Percentiles rank a stretch among this genome's conserved stretches.
Evolutionary conservation across 2,113 vertebrate species (phyloP).

Genomic region (Octodon degus): DNA sequence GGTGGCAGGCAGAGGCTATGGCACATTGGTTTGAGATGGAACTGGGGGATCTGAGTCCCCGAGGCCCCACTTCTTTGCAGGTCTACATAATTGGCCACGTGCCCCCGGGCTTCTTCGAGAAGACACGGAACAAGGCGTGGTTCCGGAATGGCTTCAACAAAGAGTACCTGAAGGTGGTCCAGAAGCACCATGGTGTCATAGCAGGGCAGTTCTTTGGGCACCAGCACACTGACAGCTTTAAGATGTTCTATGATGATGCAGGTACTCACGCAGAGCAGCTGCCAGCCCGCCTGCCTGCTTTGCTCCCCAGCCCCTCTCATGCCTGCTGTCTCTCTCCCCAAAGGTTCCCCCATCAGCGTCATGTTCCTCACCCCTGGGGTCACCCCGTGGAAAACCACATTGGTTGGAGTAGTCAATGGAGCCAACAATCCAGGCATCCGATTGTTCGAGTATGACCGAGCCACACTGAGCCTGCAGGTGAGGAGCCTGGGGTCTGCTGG

Average conservation of each 20-base stretch:
- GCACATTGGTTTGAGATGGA: background rate
- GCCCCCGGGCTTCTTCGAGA: constrained; percentile 97
- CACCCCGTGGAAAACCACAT: constrained; percentile 96
- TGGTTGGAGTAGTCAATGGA: constrained; percentile 93
- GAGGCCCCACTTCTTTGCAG: constrained; percentile 74
- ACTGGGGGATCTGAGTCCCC: background rate
- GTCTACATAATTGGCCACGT: constrained; percentile 95
- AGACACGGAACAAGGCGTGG: constrained; percentile 92
- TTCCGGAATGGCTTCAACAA: constrained; percentile 90
- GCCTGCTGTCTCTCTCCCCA: constrained; percentile 23
- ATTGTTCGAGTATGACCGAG: constrained; percentile 90
- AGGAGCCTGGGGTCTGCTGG: constrained; percentile 19
- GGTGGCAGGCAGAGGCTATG: background rate
- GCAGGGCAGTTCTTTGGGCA: constrained; percentile 97
- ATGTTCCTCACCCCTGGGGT: constrained; percentile 96
- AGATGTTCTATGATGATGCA: constrained; percentile 92
- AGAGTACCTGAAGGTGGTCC: constrained; percentile 89
- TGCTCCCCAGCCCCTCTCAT: background rate
- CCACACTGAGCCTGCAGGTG: constrained; percentile 93
- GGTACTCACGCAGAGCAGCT: constrained; percentile 80
- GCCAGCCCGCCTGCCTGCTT: background rate
- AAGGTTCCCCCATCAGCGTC: constrained; percentile 89
- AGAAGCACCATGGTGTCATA: constrained; percentile 90
- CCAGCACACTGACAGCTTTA: constrained; percentile 95
- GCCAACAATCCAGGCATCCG: constrained; percentile 97